phyloP scores from a whole-genome alignment of 2,888 invertebrate genomes.

The Clitarchus hookeri region DNA sequence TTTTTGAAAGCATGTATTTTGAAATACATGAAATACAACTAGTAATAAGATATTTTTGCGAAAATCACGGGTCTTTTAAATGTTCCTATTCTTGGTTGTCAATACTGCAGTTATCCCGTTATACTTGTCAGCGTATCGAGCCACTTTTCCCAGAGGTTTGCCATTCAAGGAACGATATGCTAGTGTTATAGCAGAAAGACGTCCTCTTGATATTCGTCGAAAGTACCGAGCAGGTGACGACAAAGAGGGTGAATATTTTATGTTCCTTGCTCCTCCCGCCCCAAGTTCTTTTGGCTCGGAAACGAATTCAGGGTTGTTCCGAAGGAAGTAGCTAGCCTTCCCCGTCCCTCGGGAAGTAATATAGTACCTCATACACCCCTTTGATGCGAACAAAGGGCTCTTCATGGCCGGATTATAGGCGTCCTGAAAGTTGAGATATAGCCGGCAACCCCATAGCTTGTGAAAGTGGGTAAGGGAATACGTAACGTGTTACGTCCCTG shows the following conservation, averaged over 20 bases:
- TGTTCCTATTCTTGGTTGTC: too few relatives aligned
- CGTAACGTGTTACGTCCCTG: slow-evolving; percentile 1
- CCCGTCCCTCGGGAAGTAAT: neutral
- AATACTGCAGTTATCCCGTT: too few relatives aligned
- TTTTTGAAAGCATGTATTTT: too few relatives aligned
- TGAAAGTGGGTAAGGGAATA: neutral
- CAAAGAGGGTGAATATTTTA: neutral
- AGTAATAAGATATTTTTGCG: too few relatives aligned
- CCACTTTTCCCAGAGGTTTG: too few relatives aligned
- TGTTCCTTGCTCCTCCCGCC: neutral
- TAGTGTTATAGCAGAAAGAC: too few relatives aligned
- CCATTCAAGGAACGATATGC: too few relatives aligned
- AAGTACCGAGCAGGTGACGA: neutral
- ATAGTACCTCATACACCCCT: slow-evolving; percentile 5
- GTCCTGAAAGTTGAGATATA: slow-evolving; percentile 6
- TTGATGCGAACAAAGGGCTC: slow-evolving; percentile 8
- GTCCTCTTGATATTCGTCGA: neutral
- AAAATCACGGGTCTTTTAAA: too few relatives aligned
- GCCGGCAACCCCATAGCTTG: neutral
- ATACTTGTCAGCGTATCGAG: too few relatives aligned
- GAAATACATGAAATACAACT: too few relatives aligned
- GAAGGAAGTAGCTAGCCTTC: neutral
- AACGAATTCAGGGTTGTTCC: neutral
- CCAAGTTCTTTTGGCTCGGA: neutral
- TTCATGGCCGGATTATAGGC: slow-evolving; percentile 14